Evolutionary conservation across 2,888 invertebrate species (phyloP).

Genomic region (Ophonus ardosiacus): DNA sequence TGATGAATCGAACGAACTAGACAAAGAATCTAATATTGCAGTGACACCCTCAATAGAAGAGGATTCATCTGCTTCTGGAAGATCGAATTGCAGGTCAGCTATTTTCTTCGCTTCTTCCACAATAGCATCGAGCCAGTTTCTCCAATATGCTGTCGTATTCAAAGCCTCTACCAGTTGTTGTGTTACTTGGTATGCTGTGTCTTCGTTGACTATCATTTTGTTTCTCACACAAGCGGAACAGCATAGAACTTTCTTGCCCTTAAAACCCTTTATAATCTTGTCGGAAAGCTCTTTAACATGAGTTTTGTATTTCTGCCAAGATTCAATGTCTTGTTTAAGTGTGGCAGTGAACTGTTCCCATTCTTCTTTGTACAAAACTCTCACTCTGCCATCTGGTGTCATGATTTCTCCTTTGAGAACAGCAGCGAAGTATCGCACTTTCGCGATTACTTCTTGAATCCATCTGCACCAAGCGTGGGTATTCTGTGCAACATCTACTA

Average conservation of each 20-base stretch:
- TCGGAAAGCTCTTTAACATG: conserved; percentile 72
- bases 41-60: not conserved
- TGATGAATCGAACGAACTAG: conserved; percentile 25
- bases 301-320: conserved; percentile 72
- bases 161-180: conserved; percentile 72
- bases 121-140: conserved; percentile 71
- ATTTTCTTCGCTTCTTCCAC: conserved; percentile 70
- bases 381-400: conserved; percentile 67
- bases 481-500: conserved; percentile 72
- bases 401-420: conserved; percentile 70
- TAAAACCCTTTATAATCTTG: conserved; percentile 70
- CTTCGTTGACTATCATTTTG: conserved; percentile 71
- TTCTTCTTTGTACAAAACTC: conserved; percentile 70
- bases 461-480: conserved; percentile 73
- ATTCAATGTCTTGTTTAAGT: conserved; percentile 70
- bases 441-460: conserved; percentile 71
- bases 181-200: conserved; percentile 71
- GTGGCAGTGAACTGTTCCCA: conserved; percentile 71
- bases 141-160: conserved; percentile 72
- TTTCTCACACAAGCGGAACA: conserved; percentile 73
- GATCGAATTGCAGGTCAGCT: conserved; percentile 63
- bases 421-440: conserved; percentile 71
- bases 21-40: not conserved
- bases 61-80: not conserved
- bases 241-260: conserved; percentile 71